Conservation (phyloP, 2,888 invertebrate species). For the Philaethria dido region DNA sequence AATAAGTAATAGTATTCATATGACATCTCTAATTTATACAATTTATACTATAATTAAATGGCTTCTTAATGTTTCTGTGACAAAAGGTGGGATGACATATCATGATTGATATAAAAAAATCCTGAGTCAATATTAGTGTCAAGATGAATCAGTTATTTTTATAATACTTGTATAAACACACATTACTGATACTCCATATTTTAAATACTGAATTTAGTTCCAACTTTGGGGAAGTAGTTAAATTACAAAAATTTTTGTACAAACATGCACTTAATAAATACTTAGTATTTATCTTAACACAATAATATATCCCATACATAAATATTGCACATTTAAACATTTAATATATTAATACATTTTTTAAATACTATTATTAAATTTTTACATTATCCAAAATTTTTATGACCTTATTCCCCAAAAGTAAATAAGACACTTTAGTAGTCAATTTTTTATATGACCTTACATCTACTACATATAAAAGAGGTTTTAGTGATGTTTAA, state of each 20-base stretch:
- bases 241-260: conserved; percentile 20
- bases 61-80: conserved; percentile 28
- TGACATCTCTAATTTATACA: too few species aligned
- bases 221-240: conserved; percentile 8
- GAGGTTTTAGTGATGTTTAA: conserved; percentile 11
- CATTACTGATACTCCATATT: conserved; percentile 27
- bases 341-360: conserved; percentile 19
- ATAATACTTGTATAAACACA: conserved; percentile 15
- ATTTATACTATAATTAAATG: background rate
- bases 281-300: conserved; percentile 27
- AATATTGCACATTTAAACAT: conserved; percentile 34
- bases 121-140: conserved; percentile 4
- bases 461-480: background rate
- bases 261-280: conserved; percentile 33
- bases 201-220: conserved; percentile 31
- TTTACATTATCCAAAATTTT: background rate
- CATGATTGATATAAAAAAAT: background rate
- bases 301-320: conserved; percentile 26
- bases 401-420: background rate
- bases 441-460: background rate
- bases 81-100: conserved; percentile 2
- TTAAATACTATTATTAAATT: background rate
- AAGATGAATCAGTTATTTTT: conserved; percentile 3
- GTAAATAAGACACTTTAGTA: conserved; percentile 12
- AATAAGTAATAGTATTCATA: background rate